Evolutionary conservation across 2,113 vertebrate genomes (phyloP).

Genomic region (Solenodon paradoxus): DNA sequence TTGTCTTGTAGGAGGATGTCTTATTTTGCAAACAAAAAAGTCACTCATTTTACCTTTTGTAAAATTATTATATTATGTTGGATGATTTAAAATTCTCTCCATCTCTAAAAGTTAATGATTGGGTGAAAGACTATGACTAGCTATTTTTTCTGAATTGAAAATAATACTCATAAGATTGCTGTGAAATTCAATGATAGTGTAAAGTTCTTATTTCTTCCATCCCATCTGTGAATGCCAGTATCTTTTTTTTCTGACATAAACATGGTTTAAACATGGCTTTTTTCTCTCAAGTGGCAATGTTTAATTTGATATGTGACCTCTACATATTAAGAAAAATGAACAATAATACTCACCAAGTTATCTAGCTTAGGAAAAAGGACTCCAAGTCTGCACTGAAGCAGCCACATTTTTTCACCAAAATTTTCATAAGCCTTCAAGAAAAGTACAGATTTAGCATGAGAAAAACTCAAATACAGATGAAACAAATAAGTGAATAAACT

Average conservation of each 20-base stretch:
- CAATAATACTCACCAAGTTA: conserved; percentile 65
- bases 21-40: conserved; percentile 27
- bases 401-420: conserved; percentile 70
- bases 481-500: conserved; percentile 25
- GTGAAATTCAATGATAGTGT: not conserved
- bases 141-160: conserved; percentile 20
- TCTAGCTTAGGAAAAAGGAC: conserved; percentile 49
- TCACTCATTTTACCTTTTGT: conserved; percentile 27
- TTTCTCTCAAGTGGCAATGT: not conserved
- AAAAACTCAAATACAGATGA: not conserved
- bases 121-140: not conserved
- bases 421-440: conserved; percentile 75
- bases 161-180: not conserved
- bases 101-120: not conserved
- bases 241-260: not conserved
- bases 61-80: conserved; percentile 1
- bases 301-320: not conserved
- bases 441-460: conserved; percentile 31
- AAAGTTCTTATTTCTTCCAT: not conserved
- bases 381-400: conserved; percentile 52
- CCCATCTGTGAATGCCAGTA: not conserved
- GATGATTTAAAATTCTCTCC: not conserved
- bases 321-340: not conserved
- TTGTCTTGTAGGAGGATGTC: not conserved
- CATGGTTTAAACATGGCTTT: not conserved